Evolutionary conservation across 2,888 invertebrate genomes (phyloP).

Genomic region (Epinotia brunnichana): DNA sequence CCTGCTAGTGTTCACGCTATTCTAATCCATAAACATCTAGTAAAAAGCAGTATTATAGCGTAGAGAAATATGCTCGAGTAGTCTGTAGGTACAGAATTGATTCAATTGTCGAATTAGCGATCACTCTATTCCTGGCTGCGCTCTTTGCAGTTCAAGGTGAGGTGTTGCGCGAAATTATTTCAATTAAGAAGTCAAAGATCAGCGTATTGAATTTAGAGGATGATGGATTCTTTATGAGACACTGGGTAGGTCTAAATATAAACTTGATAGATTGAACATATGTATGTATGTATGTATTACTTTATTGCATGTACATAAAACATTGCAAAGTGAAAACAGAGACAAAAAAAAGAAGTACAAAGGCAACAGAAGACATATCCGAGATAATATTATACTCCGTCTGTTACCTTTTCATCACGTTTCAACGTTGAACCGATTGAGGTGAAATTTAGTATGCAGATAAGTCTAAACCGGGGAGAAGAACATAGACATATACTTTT

Average conservation of each 20-base stretch:
- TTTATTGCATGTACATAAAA: too few relatives aligned
- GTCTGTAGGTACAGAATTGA: constrained; percentile 4
- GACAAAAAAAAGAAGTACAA: too few relatives aligned
- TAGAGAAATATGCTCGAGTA: not conserved
- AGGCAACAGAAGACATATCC: too few relatives aligned
- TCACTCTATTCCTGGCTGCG: constrained; percentile 12
- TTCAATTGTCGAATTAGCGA: constrained; percentile 17
- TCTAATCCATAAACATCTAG: not conserved
- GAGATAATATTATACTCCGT: too few relatives aligned
- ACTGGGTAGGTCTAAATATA: not conserved
- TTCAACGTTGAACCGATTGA: too few relatives aligned
- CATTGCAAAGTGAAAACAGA: too few relatives aligned
- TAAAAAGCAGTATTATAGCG: not conserved
- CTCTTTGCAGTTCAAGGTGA: constrained; percentile 1
- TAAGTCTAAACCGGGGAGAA: too few relatives aligned
- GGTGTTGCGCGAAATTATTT: not conserved
- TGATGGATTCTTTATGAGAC: not conserved
- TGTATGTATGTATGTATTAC: too few relatives aligned
- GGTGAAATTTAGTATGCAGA: too few relatives aligned
- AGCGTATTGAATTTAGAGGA: not conserved
- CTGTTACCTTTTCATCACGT: too few relatives aligned
- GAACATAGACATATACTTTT: too few relatives aligned
- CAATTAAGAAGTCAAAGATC: constrained; percentile 12
- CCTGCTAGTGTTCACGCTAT: not conserved
- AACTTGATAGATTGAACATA: too few relatives aligned